These are phyloP conservation scores for Eurystomus glaucurus DNA, from an alignment of 2,797 vertebrate species.

Conservation along the genomic window DNA sequence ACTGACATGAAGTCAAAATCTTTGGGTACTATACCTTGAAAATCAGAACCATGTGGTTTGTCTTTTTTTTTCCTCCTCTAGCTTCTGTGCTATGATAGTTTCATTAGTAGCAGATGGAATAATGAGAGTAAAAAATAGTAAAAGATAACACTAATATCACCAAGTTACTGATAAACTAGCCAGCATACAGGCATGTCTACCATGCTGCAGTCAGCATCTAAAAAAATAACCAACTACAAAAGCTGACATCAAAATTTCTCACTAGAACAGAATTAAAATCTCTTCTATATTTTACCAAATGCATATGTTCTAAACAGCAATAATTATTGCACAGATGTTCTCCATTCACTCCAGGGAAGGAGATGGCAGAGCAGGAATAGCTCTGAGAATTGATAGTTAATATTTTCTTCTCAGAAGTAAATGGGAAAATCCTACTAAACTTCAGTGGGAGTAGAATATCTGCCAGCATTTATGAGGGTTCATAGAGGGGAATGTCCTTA, in stretches of 20 bases:
- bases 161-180: background rate
- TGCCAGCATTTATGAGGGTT: background rate
- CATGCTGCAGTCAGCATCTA: background rate
- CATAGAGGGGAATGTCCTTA: background rate
- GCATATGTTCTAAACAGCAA: background rate
- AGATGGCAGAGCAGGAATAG: background rate
- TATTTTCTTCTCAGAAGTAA: background rate
- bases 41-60: background rate
- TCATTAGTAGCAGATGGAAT: background rate
- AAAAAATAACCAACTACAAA: background rate
- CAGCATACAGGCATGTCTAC: background rate
- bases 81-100: background rate
- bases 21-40: background rate
- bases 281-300: background rate
- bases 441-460: background rate
- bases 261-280: background rate
- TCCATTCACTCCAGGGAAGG: background rate
- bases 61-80: too few relatives aligned
- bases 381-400: background rate
- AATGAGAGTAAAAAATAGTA: background rate
- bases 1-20: background rate
- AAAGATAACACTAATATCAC: background rate
- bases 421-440: background rate
- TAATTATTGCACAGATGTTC: background rate
- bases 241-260: background rate